Evolutionary conservation across 2,797 vertebrate genomes (phyloP), one percentile per base, ranked within the genome.

Genomic region (Coilia nasus): DNA sequence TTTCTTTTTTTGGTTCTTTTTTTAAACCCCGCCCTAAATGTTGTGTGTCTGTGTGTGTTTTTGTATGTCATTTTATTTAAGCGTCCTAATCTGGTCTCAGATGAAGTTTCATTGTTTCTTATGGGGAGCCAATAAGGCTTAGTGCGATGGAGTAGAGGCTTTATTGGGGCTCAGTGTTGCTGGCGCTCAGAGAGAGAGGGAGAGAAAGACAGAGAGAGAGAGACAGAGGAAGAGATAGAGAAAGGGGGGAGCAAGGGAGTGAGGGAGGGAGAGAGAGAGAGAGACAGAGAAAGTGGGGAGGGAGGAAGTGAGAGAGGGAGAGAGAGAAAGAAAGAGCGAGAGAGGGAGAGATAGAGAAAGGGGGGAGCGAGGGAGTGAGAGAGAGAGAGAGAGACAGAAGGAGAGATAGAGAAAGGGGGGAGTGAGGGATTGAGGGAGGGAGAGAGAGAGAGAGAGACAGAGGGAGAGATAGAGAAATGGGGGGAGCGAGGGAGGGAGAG

Each of bases 21-120:
- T 35, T 9, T 1, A 54, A 54, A 78, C 71, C 71, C 71, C 71
- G 19, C 31, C 71, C 71, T 35, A 78, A 44, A 78, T 44, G 31
- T 41, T 78, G 35, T 21, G 31, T 71, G 25, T 71, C 19, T 62
- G 35, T 44, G 35, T 78, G 31, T 75, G 31, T 21, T 78, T 21
- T 78, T 78, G 19, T 44, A 21, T 44, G 71, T 31, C 60, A 81
- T 88, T 88, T 85, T 88, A 83, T 88, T 86, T 91, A 86, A 88
- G 87, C 75, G 84, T 89, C 90, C 89, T 97, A 96, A 97, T 97
- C 95, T 96, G 93, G 93, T 96, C 95, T 96, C 96, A 90, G 94
- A 89, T 97, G 94, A 96, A 96, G 94, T 96, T 96, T 96, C 94
- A 96, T 96, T 93, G 95, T 97, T 96, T 96, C 93, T 95, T 95